These are phyloP conservation scores for Zygaena filipendulae DNA, from an alignment of 2,888 invertebrate species.

Conservation along the genomic window DNA sequence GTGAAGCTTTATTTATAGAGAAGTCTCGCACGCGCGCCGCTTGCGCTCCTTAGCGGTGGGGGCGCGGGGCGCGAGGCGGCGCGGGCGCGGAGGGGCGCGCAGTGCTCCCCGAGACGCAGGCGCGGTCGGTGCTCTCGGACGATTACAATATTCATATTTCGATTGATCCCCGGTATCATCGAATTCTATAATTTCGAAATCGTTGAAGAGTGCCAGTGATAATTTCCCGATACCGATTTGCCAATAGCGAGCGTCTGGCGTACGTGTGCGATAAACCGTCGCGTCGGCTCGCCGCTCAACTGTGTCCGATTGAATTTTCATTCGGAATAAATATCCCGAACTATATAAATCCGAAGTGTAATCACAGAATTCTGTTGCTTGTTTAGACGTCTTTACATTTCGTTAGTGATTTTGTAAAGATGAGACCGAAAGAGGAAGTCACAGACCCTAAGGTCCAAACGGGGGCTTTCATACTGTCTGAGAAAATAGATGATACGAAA, in stretches of 20 bases:
- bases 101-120: constrained; percentile 32
- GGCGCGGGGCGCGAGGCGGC: constrained; percentile 20
- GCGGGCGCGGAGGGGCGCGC: constrained; percentile 22
- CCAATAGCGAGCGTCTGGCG: constrained; percentile 39
- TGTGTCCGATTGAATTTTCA: constrained; percentile 40
- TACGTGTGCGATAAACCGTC: constrained; percentile 35
- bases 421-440: constrained; percentile 61
- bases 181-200: constrained; percentile 33
- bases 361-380: constrained; percentile 32
- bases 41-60: constrained; percentile 18
- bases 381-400: constrained; percentile 30
- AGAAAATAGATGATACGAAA: constrained; percentile 64
- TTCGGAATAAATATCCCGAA: constrained; percentile 33
- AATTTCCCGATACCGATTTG: constrained; percentile 42
- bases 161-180: constrained; percentile 20
- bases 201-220: constrained; percentile 49
- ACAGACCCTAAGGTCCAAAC: constrained; percentile 47
- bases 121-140: constrained; percentile 31
- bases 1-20: constrained; percentile 59
- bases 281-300: constrained; percentile 27
- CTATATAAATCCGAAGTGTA: constrained; percentile 34
- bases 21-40: constrained; percentile 32
- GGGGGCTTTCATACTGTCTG: constrained; percentile 67
- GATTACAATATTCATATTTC: background rate
- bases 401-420: no score